Conservation (phyloP, 2,797 vertebrate genomes). For the Sphenopsis melanotis region DNA sequence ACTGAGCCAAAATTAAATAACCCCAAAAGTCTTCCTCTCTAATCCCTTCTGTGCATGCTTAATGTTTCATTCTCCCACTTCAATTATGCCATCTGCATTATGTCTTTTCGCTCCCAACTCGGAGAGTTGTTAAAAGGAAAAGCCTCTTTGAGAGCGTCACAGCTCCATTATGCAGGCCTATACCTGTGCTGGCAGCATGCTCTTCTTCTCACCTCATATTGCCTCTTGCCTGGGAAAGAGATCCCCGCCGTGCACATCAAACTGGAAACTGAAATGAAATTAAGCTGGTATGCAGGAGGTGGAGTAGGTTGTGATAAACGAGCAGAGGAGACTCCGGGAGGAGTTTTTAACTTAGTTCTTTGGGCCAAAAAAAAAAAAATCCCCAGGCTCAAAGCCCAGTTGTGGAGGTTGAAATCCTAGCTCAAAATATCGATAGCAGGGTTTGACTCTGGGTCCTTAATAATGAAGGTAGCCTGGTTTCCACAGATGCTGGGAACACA, state of each 20-base stretch:
- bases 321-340: background rate
- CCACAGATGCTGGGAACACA: background rate
- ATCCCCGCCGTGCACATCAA: slow-evolving; percentile 75
- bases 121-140: slow-evolving; percentile 90
- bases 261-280: slow-evolving; percentile 77
- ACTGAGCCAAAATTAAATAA: slow-evolving; percentile 69
- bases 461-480: background rate
- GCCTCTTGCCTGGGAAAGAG: slow-evolving; percentile 85
- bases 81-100: slow-evolving; percentile 83
- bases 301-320: slow-evolving; percentile 59
- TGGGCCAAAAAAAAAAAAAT: background rate
- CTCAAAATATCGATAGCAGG: background rate
- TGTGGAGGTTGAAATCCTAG: background rate
- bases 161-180: slow-evolving; percentile 92
- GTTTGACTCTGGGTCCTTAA: background rate
- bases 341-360: background rate
- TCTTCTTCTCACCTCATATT: slow-evolving; percentile 97
- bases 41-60: slow-evolving; percentile 74
- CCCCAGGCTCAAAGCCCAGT: background rate
- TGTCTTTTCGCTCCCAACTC: slow-evolving; percentile 75
- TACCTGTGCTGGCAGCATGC: slow-evolving; percentile 88
- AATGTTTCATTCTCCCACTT: slow-evolving; percentile 76
- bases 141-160: slow-evolving; percentile 70
- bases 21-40: slow-evolving; percentile 64
- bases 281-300: slow-evolving; percentile 70